Evolutionary conservation across 2,888 invertebrate species (phyloP).

Genomic region (Tolmerus cingulatus): DNA sequence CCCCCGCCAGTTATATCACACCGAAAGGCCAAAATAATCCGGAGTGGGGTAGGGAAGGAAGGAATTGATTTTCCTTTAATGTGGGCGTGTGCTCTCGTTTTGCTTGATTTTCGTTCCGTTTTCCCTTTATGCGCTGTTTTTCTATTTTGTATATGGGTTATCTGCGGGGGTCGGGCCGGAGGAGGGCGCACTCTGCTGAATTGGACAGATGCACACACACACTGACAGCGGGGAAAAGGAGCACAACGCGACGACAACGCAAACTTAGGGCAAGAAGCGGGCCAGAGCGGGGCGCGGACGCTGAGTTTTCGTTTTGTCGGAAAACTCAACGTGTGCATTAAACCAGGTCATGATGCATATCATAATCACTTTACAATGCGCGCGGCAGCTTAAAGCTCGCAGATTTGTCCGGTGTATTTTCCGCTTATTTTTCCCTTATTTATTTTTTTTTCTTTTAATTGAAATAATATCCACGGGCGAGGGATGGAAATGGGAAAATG

Average conservation of each 20-base stretch:
- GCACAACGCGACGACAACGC: neutral
- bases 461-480: neutral
- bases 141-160: neutral
- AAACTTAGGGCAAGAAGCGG: neutral
- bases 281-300: neutral
- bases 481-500: neutral
- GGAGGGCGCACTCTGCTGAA: neutral
- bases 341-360: slow-evolving; percentile 40
- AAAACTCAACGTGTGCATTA: slow-evolving; percentile 11
- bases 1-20: neutral
- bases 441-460: neutral
- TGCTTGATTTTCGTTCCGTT: slow-evolving; percentile 1
- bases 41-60: slow-evolving; percentile 24
- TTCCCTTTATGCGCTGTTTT: slow-evolving; percentile 3
- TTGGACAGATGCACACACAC: neutral
- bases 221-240: neutral
- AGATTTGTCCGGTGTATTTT: neutral
- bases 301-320: neutral
- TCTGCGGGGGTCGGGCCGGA: neutral
- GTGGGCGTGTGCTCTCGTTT: slow-evolving; percentile 37
- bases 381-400: neutral
- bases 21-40: slow-evolving; percentile 25
- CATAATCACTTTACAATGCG: slow-evolving; percentile 14
- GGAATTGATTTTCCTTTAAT: slow-evolving; percentile 38
- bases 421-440: neutral